These are phyloP conservation scores for Proteles cristata DNA, from an alignment of 2,113 vertebrate species.

Conservation along the genomic window DNA sequence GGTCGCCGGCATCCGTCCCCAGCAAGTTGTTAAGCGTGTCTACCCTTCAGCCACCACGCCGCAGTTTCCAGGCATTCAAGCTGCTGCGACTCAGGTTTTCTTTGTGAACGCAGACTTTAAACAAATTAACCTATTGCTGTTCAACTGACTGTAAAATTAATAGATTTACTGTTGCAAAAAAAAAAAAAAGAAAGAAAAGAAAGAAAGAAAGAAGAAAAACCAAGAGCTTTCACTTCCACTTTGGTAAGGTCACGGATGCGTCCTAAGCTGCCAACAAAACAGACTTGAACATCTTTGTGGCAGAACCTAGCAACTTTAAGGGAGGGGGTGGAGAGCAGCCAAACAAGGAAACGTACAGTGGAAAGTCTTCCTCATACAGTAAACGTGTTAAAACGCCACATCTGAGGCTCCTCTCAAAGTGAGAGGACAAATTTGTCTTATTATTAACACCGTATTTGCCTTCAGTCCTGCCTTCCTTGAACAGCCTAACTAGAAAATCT, in stretches of 20 bases:
- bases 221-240: slow-evolving; percentile 85
- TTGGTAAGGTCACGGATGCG: slow-evolving; percentile 86
- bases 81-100: slow-evolving; percentile 91
- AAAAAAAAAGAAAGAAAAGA: slow-evolving; percentile 78
- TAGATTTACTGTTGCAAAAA: slow-evolving; percentile 92
- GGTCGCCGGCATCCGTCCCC: slow-evolving; percentile 81
- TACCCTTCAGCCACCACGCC: slow-evolving; percentile 83
- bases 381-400: slow-evolving; percentile 76
- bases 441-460: slow-evolving; percentile 70
- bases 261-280: slow-evolving; percentile 87
- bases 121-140: slow-evolving; percentile 96
- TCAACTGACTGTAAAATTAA: slow-evolving; percentile 98
- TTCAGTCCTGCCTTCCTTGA: slow-evolving; percentile 62
- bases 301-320: slow-evolving; percentile 84
- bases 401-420: slow-evolving; percentile 68
- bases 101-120: slow-evolving; percentile 92
- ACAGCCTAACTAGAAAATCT: neutral
- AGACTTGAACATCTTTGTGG: slow-evolving; percentile 86
- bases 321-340: slow-evolving; percentile 72
- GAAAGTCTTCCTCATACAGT: slow-evolving; percentile 75
- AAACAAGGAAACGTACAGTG: slow-evolving; percentile 82
- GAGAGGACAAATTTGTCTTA: slow-evolving; percentile 58
- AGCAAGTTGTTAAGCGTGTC: slow-evolving; percentile 85
- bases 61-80: slow-evolving; percentile 89
- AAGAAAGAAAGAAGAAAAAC: slow-evolving; percentile 63